Base-by-base conservation (phyloP, 2,797 vertebrate genomes). In the Ctenosaura bakeri region DNA sequence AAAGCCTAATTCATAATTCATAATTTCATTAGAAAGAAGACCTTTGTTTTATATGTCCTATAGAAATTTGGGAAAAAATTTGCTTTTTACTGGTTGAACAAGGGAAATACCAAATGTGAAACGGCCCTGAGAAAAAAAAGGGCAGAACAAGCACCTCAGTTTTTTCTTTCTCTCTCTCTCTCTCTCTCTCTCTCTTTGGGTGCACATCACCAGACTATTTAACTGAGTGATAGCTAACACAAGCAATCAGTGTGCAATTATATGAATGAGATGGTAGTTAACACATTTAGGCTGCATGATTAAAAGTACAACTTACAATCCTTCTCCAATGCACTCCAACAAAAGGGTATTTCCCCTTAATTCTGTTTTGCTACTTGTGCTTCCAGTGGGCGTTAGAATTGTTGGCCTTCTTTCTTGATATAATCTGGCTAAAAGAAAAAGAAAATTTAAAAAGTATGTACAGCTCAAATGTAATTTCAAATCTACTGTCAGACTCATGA, bases 261-360 rank as follows among this genome's bases (percentile, higher is more conserved):
- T 35, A 85, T 29, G 29, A 29, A 18, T 35, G 18, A 90, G 88
- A 42, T 2, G 14, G 82, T 4, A 32, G 6, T 52, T 86, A 82
- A 85, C 50, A 5, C 2, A 77, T 32, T 92, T 90, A 32, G 81
- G 79, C 62, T 89, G 46, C 77, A 84, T 91, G 59, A 2, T 26
- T 52, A 88, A 77, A 88, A 93, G 93, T 74, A 79, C 52, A 89
- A 98, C 99, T 98, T 97, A 99, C 99, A 99, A 97, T 95, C 99
- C 99, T 93, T 99, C 98, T 62, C 99, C 98, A 10, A 99, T 99
- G 93, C 99, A 99, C 96, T 99, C 99, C 95, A 99, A 96, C 84
- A 98, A 97, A 95, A 99, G 98, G 84, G 98, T 96, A 84, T 98
- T 97, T 96, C 99, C 99, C 96, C 98, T 98, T 94, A 99, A 95